Percentiles rank a stretch among this genome's conserved stretches.
Evolutionary conservation across 2,113 vertebrate genomes (phyloP).

Genomic region (Amia ocellicauda): DNA sequence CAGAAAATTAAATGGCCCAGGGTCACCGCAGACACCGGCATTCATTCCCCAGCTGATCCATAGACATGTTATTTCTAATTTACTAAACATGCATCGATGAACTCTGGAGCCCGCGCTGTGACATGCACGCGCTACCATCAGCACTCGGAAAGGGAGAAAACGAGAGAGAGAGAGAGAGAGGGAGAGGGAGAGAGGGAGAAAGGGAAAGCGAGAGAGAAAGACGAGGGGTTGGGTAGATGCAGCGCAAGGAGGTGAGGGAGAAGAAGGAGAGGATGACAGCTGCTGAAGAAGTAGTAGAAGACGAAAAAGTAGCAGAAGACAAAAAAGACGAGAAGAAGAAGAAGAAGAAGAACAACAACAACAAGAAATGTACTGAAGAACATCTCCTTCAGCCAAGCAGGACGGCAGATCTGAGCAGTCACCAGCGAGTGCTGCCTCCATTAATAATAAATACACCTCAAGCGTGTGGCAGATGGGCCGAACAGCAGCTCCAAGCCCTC

Average conservation of each 20-base stretch:
- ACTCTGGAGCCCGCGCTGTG: constrained; percentile 82
- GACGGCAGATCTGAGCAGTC: constrained; percentile 88
- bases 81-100: constrained; percentile 99
- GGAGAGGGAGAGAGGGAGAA: constrained; percentile 12
- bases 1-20: constrained; percentile 99
- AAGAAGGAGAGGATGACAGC: constrained; percentile 21
- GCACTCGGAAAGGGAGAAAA: constrained; percentile 60
- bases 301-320: constrained; percentile 27
- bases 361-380: constrained; percentile 85
- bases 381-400: constrained; percentile 86
- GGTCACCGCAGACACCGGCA: constrained; percentile 92
- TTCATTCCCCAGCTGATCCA: constrained; percentile 92
- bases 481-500: constrained; percentile 65
- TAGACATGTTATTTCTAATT: constrained; percentile 99
- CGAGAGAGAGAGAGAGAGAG: constrained; percentile 18
- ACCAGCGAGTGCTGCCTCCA: constrained; percentile 73
- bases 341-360: constrained; percentile 65
- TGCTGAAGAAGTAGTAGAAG: constrained; percentile 27
- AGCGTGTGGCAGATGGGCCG: constrained; percentile 85
- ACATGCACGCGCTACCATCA: constrained; percentile 74
- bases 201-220: constrained; percentile 25
- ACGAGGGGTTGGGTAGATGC: constrained; percentile 14
- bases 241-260: not conserved
- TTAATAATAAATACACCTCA: constrained; percentile 96
- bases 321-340: constrained; percentile 7